A percentile compares a stretch with the other conserved stretches of the same genome.
Conservation (phyloP, 2,113 vertebrate genomes). For the Chitala chitala region DNA sequence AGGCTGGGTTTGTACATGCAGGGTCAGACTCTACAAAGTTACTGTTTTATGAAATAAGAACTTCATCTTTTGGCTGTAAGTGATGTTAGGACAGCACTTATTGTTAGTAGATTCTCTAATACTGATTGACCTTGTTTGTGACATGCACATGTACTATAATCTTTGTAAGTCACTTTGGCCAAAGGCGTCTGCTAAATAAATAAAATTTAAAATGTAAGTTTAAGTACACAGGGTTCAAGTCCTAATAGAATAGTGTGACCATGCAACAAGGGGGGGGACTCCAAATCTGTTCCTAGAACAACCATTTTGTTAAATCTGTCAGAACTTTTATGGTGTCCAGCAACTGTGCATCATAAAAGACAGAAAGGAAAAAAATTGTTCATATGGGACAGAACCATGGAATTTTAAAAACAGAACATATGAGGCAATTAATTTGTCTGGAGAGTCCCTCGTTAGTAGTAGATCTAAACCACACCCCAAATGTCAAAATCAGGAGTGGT, state of each 20-base stretch:
- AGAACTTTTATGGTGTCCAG: neutral
- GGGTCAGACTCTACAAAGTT: too few relatives aligned
- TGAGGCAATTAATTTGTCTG: neutral
- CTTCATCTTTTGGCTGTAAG: too few relatives aligned
- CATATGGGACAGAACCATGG: neutral
- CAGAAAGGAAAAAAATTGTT: neutral
- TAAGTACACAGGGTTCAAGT: conserved; percentile 9
- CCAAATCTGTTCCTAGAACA: conserved; percentile 2
- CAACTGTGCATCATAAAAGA: neutral
- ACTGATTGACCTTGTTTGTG: too few relatives aligned
- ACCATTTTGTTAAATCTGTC: neutral
- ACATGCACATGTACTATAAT: too few relatives aligned
- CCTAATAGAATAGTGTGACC: neutral
- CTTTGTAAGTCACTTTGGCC: too few relatives aligned
- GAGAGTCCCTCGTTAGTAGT: neutral
- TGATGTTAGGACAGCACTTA: too few relatives aligned
- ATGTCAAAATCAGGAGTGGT: neutral
- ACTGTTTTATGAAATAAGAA: too few relatives aligned
- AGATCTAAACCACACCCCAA: neutral
- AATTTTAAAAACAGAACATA: neutral
- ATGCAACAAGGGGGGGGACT: neutral
- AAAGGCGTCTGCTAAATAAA: too few relatives aligned
- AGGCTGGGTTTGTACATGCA: conserved; percentile 44
- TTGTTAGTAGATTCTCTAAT: too few relatives aligned
- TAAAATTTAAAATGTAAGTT: too few relatives aligned